Base-by-base conservation (phyloP, 1,140 invertebrate species). In the Ladona fulva region DNA sequence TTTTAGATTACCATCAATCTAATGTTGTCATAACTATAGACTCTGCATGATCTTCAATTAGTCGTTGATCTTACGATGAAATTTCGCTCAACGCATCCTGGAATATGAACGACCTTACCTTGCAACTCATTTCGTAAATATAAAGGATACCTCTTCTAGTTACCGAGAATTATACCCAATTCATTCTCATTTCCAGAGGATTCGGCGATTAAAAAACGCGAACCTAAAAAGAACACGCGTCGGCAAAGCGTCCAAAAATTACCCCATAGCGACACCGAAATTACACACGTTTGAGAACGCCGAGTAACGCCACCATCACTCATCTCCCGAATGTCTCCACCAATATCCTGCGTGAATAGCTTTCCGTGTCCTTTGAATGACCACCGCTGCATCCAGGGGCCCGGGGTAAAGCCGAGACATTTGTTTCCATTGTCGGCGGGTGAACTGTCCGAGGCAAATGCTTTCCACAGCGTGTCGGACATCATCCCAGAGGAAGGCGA, bases 341-440 rank as follows among this genome's bases (percentile, higher is more conserved):
- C 52, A 66, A 66, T 66, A 66, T 66, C 52, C 52, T 22, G 52
- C 52, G 52, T 66, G 52, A 66, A 66, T 66, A 66, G 52, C 52
- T 66, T 66, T 22, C 52, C 52, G 52, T 66, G 52, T 66, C 52
- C 52, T 66, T 66, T 22, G 52, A 66, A 66, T 66, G 52, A 12
- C 3, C 52, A 22, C 52, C 52, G 14, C 12, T 66, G 52, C 52
- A 37, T 66, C 52, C n/a, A 66, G 52, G 52, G n/a, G 52, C 52
- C 44, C 44, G 19, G 44, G 44, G 44, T 66, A 66, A 66, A 66
- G 52, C 12, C 52, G 52, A 66, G 52, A 66, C 52, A 66, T 66
- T 66, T 6, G 52, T 66, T 66, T 66, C 52, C 52, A 66, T 66
- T 66, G 52, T 66, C 52, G 52, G 12, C n/a, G 52, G n/a, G 3